Evolutionary conservation across 2,113 vertebrate species (phyloP).

Genomic region (Pan troglodytes): NHGRI_mPanTro3-v2.1_pri NC_072402.2:57591001-57591500

Average conservation of each 20-base stretch:
- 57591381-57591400: too few species aligned
- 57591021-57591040: not conserved
- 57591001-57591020: not conserved
- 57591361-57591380: not conserved
- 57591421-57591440: not conserved
- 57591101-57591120: not conserved
- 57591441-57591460: not conserved
- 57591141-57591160: not conserved
- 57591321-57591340: not conserved
- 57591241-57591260: not conserved
- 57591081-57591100: not conserved
- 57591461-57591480: conserved; percentile 16
- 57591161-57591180: not conserved
- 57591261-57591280: not conserved
- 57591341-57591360: not conserved
- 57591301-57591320: not conserved
- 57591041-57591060: not conserved
- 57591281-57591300: not conserved
- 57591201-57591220: not conserved
- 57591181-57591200: not conserved
- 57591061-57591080: not conserved
- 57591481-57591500: not conserved
- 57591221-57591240: not conserved
- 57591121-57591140: not conserved
- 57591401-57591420: not conserved